Conservation (phyloP, 2,797 vertebrate genomes). For the Bovichtus diacanthus region DNA sequence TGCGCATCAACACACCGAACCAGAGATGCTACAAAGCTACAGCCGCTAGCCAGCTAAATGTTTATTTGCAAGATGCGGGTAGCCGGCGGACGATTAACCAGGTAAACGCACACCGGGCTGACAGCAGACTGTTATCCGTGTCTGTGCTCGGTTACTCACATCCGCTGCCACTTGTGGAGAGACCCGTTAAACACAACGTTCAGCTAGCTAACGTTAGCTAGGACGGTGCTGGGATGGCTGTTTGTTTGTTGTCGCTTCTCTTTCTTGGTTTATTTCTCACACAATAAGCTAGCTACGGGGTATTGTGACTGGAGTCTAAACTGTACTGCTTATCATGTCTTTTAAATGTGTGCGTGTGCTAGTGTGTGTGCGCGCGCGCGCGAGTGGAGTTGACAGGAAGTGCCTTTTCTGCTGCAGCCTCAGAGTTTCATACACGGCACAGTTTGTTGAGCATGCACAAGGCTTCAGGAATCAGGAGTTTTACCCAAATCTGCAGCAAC, state of each 20-base stretch:
- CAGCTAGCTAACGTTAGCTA: constrained; percentile 38
- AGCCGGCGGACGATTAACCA: constrained; percentile 23
- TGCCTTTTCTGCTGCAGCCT: constrained; percentile 5
- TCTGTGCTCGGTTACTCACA: accelerated
- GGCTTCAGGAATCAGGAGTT: not conserved
- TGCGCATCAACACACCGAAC: constrained; percentile 54
- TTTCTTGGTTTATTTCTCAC: not conserved
- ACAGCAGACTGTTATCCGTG: not conserved
- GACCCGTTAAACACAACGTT: not conserved
- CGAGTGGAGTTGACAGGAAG: constrained; percentile 11
- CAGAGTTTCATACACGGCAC: too few relatives aligned
- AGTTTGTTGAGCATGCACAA: not conserved
- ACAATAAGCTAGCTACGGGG: constrained; percentile 4
- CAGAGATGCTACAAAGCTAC: constrained; percentile 58
- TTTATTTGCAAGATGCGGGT: constrained; percentile 42
- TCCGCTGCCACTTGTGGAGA: constrained; percentile 3
- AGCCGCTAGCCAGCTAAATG: constrained; percentile 41
- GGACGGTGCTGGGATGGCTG: not conserved
- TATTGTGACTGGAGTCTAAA: too few relatives aligned
- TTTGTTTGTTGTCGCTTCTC: not conserved
- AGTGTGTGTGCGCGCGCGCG: constrained; percentile 3
- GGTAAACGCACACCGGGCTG: constrained; percentile 44
- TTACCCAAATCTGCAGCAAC: not conserved
- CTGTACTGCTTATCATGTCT: not conserved
- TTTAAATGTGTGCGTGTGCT: not conserved